Base-by-base conservation (phyloP, 2,797 vertebrate genomes). In the Gadopsis marmoratus region DNA sequence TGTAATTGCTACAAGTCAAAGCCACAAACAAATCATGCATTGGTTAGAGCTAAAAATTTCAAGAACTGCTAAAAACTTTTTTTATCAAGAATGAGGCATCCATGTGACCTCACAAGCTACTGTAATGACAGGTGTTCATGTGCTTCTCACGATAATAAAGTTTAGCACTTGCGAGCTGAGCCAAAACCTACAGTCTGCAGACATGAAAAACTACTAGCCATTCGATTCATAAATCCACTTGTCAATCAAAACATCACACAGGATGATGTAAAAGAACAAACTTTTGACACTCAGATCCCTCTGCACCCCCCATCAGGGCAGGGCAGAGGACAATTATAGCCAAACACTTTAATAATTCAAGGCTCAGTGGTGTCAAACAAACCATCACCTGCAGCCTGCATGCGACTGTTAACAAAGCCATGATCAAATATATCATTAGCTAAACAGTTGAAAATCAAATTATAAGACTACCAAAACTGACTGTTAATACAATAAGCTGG, bases 331-430 rank as follows among this genome's bases (percentile, higher is more conserved):
- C 56, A 21, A 89, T 85, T 77, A 86, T 88, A 86, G 73, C 77
- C 76, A 86, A 84, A 73, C 3, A 4, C n/a, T 53, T 95, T 43
- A 92, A 94, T 93, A 90, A 93, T 94, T 92, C 9, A 95, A 56
- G 45, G 33, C 33, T 77, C 7, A 0, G 7, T 35, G 79, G 86
- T 82, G 83, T 89, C 69, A 89, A 79, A 78, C 77, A 76, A 53
- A 67, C 63, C 41, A 68, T 86, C 71, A 83, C 74, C 77, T 60
- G 71, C 58, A 76, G 55, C 17, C 43, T 26, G 26, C 26, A 73
- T 19, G 45, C 1, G 3, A 50, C 69, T 33, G n/a, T 23, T 19
- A 68, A 71, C 80, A 74, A 79, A 76, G 56, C 67, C 35, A 48
- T 11, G 39, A 83, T 88, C 66, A 84, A 63, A 79, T 79, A 47